phyloP scores from a whole-genome alignment of 1,140 invertebrate species.

The Drosophila ogumai region DNA sequence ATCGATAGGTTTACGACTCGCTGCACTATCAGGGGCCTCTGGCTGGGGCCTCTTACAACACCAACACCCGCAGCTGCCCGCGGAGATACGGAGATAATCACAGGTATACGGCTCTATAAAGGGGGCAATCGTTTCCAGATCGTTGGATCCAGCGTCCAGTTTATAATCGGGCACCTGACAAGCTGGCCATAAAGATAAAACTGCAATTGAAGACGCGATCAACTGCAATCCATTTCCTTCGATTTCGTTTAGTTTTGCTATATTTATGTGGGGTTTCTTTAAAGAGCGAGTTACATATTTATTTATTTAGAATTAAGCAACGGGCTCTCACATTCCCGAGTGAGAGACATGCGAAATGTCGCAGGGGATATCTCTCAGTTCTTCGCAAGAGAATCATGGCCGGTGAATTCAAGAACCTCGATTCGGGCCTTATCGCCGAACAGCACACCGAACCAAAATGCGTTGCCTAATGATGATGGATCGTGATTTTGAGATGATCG shows the following conservation, averaged over 20 bases:
- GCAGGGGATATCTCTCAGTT: background rate
- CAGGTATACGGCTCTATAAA: conserved; percentile 20
- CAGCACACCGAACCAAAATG: conserved; percentile 30
- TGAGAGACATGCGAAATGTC: background rate
- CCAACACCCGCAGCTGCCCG: conserved; percentile 25
- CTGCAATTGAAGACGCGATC: conserved; percentile 18
- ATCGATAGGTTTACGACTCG: conserved; percentile 72
- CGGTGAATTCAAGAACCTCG: conserved; percentile 20
- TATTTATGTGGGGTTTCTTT: background rate
- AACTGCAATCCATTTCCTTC: conserved; percentile 10
- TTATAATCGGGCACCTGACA: conserved; percentile 64
- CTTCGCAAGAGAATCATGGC: background rate
- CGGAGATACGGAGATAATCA: conserved; percentile 67
- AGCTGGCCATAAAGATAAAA: conserved; percentile 69
- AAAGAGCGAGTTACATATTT: no score
- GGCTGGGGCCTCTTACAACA: conserved; percentile 61
- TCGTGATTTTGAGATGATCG: conserved; percentile 82
- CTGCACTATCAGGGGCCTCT: conserved; percentile 54
- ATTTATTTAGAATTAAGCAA: no score
- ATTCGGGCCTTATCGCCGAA: conserved; percentile 48
- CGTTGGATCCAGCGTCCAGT: conserved; percentile 38
- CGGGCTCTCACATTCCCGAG: no score
- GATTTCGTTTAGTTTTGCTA: background rate
- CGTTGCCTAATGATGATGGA: conserved; percentile 77
- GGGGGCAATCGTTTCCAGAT: conserved; percentile 33